A percentile compares a stretch with the other conserved stretches of the same genome.
These are phyloP conservation scores for Cebus imitator DNA, from an alignment of 2,113 vertebrate species.

Conservation along the genomic window DNA sequence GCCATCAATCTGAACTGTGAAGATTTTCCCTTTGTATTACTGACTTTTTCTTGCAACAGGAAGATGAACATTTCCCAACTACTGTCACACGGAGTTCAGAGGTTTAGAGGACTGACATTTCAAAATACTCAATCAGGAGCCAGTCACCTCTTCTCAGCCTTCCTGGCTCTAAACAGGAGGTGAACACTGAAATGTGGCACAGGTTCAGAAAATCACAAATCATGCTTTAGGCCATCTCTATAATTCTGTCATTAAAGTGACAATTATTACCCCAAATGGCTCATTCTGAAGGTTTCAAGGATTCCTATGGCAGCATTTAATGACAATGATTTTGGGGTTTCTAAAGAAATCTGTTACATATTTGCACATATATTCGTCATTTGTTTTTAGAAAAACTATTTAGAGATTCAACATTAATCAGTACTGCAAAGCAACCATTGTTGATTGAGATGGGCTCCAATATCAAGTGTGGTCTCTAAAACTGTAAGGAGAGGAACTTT, in stretches of 20 bases:
- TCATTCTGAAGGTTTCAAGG: neutral
- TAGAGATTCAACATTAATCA: neutral
- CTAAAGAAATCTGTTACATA: neutral
- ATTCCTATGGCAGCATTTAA: constrained; percentile 15
- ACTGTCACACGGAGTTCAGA: constrained; percentile 16
- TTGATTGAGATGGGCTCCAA: neutral
- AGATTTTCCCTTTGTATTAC: constrained; percentile 41
- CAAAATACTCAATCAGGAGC: constrained; percentile 11
- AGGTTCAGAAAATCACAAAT: constrained; percentile 48
- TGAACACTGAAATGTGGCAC: neutral
- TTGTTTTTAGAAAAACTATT: constrained; percentile 27
- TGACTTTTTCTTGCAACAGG: constrained; percentile 51
- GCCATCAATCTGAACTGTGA: constrained; percentile 52
- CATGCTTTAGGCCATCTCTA: neutral
- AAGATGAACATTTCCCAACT: constrained; percentile 42
- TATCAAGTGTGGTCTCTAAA: neutral
- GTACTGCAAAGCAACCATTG: neutral
- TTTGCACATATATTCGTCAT: neutral
- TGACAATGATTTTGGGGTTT: neutral
- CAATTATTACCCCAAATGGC: constrained; percentile 30
- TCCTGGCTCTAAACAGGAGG: neutral
- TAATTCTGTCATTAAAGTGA: constrained; percentile 23
- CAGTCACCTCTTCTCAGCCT: neutral
- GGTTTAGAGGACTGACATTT: constrained; percentile 26
- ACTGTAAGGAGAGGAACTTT: neutral